phyloP scores from a whole-genome alignment of 2,113 vertebrate genomes.

The Anguilla japonica region DNA sequence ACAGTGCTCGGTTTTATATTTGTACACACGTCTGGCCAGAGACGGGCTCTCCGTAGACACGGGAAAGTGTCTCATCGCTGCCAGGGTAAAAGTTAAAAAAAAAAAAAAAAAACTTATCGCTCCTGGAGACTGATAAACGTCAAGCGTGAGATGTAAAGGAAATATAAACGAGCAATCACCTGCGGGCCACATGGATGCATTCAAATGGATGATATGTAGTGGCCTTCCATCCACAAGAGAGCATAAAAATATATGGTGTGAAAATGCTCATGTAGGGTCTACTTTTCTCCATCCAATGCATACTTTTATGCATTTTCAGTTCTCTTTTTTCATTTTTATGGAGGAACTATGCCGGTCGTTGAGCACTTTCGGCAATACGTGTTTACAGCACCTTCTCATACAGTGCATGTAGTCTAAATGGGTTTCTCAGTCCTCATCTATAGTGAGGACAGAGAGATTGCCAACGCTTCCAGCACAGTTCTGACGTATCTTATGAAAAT shows the following conservation, averaged over 20 bases:
- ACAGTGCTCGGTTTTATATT: conserved; percentile 41
- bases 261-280: not conserved
- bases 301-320: not conserved
- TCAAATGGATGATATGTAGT: not conserved
- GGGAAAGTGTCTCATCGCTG: conserved; percentile 44
- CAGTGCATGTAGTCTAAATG: not conserved
- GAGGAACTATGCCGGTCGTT: not conserved
- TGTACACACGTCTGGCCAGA: conserved; percentile 26
- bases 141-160: not conserved
- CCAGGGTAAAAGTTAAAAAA: conserved; percentile 35
- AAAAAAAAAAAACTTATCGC: conserved; percentile 35
- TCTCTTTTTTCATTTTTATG: not conserved
- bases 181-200: not conserved
- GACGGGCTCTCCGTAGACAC: conserved; percentile 47
- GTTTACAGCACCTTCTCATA: not conserved
- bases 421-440: not conserved
- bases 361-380: not conserved
- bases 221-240: not conserved
- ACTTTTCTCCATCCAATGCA: not conserved
- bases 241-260: not conserved
- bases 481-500: too few species aligned
- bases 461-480: too few species aligned
- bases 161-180: not conserved
- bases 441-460: too few species aligned
- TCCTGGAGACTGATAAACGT: conserved; percentile 2